A percentile compares a stretch with the other conserved stretches of the same genome.
These are phyloP conservation scores for Lagorchestes hirsutus DNA, from an alignment of 2,797 vertebrate genomes.

Conservation along the genomic window DNA sequence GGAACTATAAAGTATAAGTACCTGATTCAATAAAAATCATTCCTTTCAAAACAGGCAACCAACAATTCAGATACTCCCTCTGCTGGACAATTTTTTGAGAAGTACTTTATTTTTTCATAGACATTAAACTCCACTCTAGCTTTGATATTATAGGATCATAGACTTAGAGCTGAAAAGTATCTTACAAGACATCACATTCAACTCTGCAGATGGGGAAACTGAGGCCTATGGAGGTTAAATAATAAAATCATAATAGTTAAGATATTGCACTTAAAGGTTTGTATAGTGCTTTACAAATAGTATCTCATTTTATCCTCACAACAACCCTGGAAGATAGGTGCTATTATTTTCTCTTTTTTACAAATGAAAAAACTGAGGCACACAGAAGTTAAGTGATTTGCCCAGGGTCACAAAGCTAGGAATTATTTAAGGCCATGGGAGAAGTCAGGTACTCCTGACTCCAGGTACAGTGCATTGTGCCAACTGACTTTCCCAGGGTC, in stretches of 20 bases:
- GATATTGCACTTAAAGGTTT: background rate
- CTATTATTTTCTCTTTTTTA: background rate
- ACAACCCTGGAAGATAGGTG: background rate
- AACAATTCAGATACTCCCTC: slow-evolving; percentile 76
- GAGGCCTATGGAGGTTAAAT: background rate
- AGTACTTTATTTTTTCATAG: background rate
- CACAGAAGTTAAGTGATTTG: background rate
- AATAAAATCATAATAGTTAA: background rate
- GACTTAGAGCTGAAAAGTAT: background rate
- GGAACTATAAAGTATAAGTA: slow-evolving; percentile 53
- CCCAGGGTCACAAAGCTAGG: background rate
- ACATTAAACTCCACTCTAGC: background rate
- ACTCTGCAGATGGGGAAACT: background rate
- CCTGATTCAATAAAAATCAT: background rate
- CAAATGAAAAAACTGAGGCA: background rate
- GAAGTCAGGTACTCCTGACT: background rate
- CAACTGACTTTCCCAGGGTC: background rate
- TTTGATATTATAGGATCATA: slow-evolving; percentile 1
- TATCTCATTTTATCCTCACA: background rate
- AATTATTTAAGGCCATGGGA: background rate
- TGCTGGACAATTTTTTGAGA: slow-evolving; percentile 75
- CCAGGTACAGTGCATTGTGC: background rate
- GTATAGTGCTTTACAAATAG: background rate
- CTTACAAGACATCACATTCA: background rate
- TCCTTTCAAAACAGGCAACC: slow-evolving; percentile 12